These are phyloP conservation scores for Callitettix versicolor DNA, from an alignment of 1,140 invertebrate species.

Conservation along the genomic window DNA sequence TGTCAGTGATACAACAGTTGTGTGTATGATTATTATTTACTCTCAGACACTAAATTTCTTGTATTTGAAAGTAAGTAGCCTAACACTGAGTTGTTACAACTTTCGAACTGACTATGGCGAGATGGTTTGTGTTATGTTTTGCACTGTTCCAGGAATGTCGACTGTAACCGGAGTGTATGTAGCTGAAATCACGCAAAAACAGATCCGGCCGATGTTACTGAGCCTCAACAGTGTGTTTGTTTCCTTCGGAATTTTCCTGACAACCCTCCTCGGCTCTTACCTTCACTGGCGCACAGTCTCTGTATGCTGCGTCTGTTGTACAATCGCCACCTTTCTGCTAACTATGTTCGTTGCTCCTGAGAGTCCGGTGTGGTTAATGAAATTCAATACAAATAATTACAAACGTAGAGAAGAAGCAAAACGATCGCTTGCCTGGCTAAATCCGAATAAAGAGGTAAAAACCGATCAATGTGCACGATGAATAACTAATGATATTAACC, in stretches of 20 bases:
- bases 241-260: constrained; percentile 39
- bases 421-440: constrained; percentile 34
- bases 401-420: constrained; percentile 25
- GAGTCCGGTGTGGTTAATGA: constrained; percentile 44
- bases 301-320: constrained; percentile 33
- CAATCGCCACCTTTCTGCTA: constrained; percentile 28
- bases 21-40: too few relatives aligned
- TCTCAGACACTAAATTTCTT: too few relatives aligned
- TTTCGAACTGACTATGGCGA: too few relatives aligned
- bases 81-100: too few relatives aligned
- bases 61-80: too few relatives aligned
- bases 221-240: constrained; percentile 41
- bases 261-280: constrained; percentile 30
- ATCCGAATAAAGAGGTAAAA: constrained; percentile 26
- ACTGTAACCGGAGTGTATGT: constrained; percentile 43
- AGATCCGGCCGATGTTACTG: constrained; percentile 40
- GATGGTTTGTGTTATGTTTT: too few relatives aligned
- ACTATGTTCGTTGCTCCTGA: constrained; percentile 39
- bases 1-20: too few relatives aligned
- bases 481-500: too few relatives aligned
- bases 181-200: constrained; percentile 43
- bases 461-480: too few relatives aligned
- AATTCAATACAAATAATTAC: constrained; percentile 20
- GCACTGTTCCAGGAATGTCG: constrained; percentile 37
- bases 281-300: constrained; percentile 37